Evolutionary conservation across 92 coral and sea anemone species (phyloP).

Genomic region (Porites lobata): DNA sequence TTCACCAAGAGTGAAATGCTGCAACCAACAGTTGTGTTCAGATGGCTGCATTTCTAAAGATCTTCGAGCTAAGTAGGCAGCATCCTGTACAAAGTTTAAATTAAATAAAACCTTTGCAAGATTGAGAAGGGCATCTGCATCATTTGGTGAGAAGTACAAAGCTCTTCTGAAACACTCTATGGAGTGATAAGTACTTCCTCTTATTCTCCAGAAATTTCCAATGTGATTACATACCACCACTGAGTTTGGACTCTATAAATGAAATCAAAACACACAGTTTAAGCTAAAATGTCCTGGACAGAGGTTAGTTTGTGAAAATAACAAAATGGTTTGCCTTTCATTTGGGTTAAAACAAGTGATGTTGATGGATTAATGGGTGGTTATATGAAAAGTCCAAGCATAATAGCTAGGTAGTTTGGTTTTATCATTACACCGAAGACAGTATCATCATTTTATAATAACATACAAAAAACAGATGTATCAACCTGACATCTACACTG

Average conservation of each 20-base stretch:
- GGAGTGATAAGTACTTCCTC: slow-evolving; percentile 97
- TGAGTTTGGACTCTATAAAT: slow-evolving; percentile 93
- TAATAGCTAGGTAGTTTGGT: no score
- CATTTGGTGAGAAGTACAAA: slow-evolving; percentile 86
- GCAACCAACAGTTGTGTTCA: slow-evolving; percentile 98
- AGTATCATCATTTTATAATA: no score
- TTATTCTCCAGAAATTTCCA: slow-evolving; percentile 96
- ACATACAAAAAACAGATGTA: no score
- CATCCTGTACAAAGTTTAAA: slow-evolving; percentile 93
- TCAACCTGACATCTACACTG: no score
- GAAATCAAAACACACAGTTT: slow-evolving; percentile 4
- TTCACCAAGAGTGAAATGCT: slow-evolving; percentile 98
- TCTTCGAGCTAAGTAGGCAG: slow-evolving; percentile 87
- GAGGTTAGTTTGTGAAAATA: no score
- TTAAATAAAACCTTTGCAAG: slow-evolving; percentile 95
- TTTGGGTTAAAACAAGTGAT: no score
- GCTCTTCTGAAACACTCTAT: slow-evolving; percentile 99
- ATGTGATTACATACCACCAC: slow-evolving; percentile 95
- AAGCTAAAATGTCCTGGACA: no score
- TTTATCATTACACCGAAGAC: no score
- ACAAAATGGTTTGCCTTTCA: no score
- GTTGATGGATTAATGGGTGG: no score
- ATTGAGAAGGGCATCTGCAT: slow-evolving; percentile 96
- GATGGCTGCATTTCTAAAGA: slow-evolving; percentile 98
- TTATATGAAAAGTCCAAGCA: no score